Evolutionary conservation across 2,888 invertebrate genomes (phyloP), one percentile per base, ranked within the genome.

Genomic region (Sepioteuthis lessoniana): DNA sequence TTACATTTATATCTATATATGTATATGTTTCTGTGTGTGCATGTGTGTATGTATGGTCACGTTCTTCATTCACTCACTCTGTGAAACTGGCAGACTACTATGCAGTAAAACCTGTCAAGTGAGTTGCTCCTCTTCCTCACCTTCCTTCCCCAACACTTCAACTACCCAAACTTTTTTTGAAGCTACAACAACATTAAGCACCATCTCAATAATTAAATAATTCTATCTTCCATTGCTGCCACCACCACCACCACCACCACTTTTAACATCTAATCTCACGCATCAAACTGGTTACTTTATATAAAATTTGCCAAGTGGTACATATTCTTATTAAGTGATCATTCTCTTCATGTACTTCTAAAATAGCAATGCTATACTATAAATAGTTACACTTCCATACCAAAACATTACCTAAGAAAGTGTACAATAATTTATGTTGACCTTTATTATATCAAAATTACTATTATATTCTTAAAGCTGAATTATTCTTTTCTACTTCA

Each of bases 371-470:
- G 76, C n/a, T 76, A 13, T 76, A 13, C 76, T 76, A n/a, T 76
- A n/a, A 76, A 76, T n/a, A 76, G 13, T 76, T 76, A 76, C 76
- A n/a, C 76, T 76, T 76, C 35, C n/a, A 76, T 76, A n/a, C 76
- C n/a, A 76, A n/a, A n/a, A 76, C 76, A n/a, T 76, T 76, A 10
- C 76, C n/a, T 76, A 76, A 76, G 76, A 76, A n/a, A 76, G n/a
- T 76, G n/a, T 76, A 76, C n/a, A n/a, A n/a, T 76, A 76, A 76
- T 76, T 76, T 76, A n/a, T 76, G 76, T 76, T 76, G 76, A 76
- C 76, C n/a, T 76, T 42, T 60, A 60, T 60, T 60, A 60, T 60
- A 60, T 31, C 28, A 60, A 47, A 47, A 47, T 47, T 47, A 47
- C 19, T 47, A 47, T 47, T 19, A 47, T 47, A 76, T 76, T 35